Percentiles rank a stretch among this genome's conserved stretches.
Evolutionary conservation across 2,797 vertebrate genomes (phyloP).

Genomic region (Acrossocheilus wenchowensis): DNA sequence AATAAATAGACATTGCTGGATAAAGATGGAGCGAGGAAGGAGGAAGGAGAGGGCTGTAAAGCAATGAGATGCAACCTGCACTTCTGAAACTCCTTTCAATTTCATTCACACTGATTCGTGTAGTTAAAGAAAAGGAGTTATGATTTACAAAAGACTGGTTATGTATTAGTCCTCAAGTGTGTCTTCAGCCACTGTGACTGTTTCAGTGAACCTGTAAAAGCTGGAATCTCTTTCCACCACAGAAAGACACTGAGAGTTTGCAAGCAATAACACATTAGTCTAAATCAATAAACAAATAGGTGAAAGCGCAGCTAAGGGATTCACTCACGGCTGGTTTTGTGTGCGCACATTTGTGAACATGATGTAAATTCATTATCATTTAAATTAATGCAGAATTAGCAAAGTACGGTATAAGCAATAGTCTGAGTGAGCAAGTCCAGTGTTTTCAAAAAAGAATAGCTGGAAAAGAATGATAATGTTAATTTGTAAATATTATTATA

Average conservation of each 20-base stretch:
- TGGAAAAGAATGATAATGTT: background rate
- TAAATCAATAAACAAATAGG: slow-evolving; percentile 1
- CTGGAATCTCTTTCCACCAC: background rate
- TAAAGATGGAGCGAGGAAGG: background rate
- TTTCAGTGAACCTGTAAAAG: background rate
- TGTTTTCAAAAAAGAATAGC: background rate
- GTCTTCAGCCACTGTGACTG: background rate
- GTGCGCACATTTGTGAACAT: background rate
- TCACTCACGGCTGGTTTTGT: background rate
- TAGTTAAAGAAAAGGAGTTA: background rate
- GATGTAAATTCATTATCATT: background rate
- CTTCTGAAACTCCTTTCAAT: background rate
- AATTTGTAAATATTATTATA: background rate
- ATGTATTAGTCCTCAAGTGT: background rate
- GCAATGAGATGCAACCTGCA: background rate
- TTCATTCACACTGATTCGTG: background rate
- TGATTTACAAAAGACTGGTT: background rate
- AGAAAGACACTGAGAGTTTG: background rate
- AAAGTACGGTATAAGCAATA: background rate
- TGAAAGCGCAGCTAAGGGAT: background rate
- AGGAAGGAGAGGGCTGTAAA: background rate
- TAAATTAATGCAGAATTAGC: background rate
- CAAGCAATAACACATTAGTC: background rate
- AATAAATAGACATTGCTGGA: slow-evolving; percentile 55
- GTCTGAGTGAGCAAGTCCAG: background rate